Conservation (phyloP, 2,888 invertebrate species). For the Luperina testacea region DNA sequence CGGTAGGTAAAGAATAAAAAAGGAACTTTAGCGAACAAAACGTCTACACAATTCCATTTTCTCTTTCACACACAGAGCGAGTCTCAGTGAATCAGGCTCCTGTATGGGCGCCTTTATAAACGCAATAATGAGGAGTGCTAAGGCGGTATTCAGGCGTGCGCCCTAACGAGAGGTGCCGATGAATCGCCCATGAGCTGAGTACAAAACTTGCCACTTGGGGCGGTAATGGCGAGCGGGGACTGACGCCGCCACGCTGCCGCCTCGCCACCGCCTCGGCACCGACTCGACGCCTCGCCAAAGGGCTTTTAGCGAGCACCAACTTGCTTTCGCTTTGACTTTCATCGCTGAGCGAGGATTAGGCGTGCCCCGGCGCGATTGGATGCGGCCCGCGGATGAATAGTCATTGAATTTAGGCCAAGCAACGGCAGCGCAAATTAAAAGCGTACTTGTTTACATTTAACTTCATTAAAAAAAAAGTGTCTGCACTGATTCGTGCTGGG, state of each 20-base stretch:
- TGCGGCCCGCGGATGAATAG: conserved; percentile 82
- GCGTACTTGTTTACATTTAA: conserved; percentile 65
- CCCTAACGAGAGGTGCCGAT: conserved; percentile 87
- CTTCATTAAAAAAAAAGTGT: conserved; percentile 53
- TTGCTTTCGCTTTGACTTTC: conserved; percentile 85
- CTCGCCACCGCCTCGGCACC: conserved; percentile 61
- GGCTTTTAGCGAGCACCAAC: conserved; percentile 84
- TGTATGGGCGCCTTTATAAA: conserved; percentile 89
- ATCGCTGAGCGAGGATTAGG: conserved; percentile 79
- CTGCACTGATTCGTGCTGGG: conserved; percentile 31
- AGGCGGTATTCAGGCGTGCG: conserved; percentile 87
- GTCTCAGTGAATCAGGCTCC: conserved; percentile 87
- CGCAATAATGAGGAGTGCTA: conserved; percentile 90
- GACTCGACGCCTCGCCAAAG: conserved; percentile 80
- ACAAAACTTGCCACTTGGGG: conserved; percentile 88
- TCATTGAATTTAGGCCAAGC: conserved; percentile 83
- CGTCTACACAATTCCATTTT: conserved; percentile 89
- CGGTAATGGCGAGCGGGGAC: conserved; percentile 74
- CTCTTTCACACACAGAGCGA: conserved; percentile 86
- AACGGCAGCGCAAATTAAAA: conserved; percentile 69
- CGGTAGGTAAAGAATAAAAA: conserved; percentile 79
- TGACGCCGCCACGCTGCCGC: conserved; percentile 56
- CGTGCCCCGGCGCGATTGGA: conserved; percentile 79
- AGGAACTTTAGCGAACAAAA: conserved; percentile 84
- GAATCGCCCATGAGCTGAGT: conserved; percentile 87